Conservation (phyloP, 2,797 vertebrate species). For the Trichosurus vulpecula region DNA sequence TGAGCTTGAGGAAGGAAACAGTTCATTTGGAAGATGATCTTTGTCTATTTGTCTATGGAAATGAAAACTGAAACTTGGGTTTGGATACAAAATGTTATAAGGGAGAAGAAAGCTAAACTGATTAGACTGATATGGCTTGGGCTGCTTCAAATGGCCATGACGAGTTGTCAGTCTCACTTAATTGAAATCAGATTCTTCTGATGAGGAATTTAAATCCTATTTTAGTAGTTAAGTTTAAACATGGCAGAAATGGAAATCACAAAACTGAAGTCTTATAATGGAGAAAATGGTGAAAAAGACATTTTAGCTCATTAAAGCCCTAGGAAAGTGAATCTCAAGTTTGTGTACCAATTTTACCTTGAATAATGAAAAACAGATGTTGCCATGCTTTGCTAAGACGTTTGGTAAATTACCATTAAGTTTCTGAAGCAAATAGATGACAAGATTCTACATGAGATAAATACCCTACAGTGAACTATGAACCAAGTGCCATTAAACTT, state of each 20-base stretch:
- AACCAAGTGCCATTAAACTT: neutral
- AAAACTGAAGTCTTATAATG: neutral
- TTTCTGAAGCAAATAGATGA: slow-evolving; percentile 5
- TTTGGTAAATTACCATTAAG: slow-evolving; percentile 39
- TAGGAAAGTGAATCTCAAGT: neutral
- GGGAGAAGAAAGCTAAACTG: slow-evolving; percentile 5
- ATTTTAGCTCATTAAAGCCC: slow-evolving; percentile 35
- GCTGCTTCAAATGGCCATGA: neutral
- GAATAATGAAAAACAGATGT: neutral
- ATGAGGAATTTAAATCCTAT: neutral
- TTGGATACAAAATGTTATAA: neutral
- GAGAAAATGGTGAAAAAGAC: too few relatives aligned
- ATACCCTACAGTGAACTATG: neutral
- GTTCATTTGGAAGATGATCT: neutral
- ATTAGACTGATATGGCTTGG: neutral
- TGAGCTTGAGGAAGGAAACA: neutral
- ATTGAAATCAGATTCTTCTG: neutral
- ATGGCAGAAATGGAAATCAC: neutral
- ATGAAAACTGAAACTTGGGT: slow-evolving; percentile 40
- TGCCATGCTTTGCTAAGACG: slow-evolving; percentile 3
- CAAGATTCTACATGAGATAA: neutral
- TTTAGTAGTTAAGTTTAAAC: neutral
- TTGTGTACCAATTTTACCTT: slow-evolving; percentile 7
- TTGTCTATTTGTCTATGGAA: slow-evolving; percentile 7
- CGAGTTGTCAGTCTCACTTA: neutral